Conservation (phyloP, 2,888 invertebrate species). For the Oegoconia quadripuncta region DNA sequence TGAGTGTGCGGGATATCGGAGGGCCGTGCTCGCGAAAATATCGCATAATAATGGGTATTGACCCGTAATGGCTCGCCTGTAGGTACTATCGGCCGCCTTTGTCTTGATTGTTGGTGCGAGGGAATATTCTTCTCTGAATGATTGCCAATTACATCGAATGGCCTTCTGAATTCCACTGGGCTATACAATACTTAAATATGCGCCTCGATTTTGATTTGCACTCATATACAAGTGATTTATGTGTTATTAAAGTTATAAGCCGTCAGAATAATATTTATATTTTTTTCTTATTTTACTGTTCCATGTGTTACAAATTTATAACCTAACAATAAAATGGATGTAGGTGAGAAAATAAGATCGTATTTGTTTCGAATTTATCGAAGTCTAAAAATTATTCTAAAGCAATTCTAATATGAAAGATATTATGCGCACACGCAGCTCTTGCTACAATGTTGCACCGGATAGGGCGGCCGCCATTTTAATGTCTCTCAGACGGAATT, state of each 20-base stretch:
- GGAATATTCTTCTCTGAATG: constrained; percentile 73
- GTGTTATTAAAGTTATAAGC: constrained; percentile 54
- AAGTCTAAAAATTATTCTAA: constrained; percentile 18
- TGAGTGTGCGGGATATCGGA: constrained; percentile 71
- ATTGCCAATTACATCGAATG: constrained; percentile 78
- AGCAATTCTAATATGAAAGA: constrained; percentile 51
- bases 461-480: constrained; percentile 77
- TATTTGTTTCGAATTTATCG: constrained; percentile 3
- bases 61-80: constrained; percentile 75
- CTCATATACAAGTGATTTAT: constrained; percentile 71
- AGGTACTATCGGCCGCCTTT: constrained; percentile 76
- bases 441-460: constrained; percentile 75
- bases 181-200: constrained; percentile 63
- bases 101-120: constrained; percentile 73
- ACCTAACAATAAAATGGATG: neutral
- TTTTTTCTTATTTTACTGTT: neutral
- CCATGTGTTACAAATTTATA: neutral
- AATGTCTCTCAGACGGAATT: constrained; percentile 78
- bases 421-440: constrained; percentile 39
- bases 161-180: constrained; percentile 69
- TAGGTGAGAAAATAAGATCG: no score
- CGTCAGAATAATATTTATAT: constrained; percentile 37
- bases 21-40: constrained; percentile 76
- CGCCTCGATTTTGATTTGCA: constrained; percentile 60
- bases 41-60: constrained; percentile 79